Conservation (phyloP, 2,888 invertebrate species). For the Notodonta dromedarius region DNA sequence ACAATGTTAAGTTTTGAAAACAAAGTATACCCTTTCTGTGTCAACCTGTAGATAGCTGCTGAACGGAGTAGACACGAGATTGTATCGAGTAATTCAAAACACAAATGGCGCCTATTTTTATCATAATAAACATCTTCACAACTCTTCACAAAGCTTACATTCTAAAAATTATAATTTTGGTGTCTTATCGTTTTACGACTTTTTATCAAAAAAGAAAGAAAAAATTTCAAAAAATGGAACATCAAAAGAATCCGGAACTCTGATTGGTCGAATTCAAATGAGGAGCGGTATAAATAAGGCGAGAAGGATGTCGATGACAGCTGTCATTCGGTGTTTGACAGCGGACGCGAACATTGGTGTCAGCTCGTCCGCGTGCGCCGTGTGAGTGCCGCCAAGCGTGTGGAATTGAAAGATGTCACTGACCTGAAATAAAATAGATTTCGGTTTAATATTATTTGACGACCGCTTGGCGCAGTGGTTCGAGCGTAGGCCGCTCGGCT, state of each 20-base stretch:
- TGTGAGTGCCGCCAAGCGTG: conserved; percentile 85
- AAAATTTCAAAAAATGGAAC: conserved; percentile 33
- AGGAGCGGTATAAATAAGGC: conserved; percentile 55
- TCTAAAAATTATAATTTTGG: conserved; percentile 48
- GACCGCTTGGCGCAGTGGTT: too few species aligned
- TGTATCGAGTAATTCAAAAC: too few species aligned
- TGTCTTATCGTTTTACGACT: conserved; percentile 62
- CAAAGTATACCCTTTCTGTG: too few species aligned
- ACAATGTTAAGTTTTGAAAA: too few species aligned
- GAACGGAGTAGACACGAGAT: too few species aligned
- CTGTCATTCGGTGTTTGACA: conserved; percentile 37
- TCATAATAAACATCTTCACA: conserved; percentile 44
- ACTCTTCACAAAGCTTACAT: conserved; percentile 54
- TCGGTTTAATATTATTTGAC: background rate
- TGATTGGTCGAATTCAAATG: conserved; percentile 45
- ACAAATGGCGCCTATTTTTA: conserved; percentile 17
- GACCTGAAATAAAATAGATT: conserved; percentile 72
- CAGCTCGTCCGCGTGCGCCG: conserved; percentile 74
- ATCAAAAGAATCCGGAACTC: conserved; percentile 37
- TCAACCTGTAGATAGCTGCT: too few species aligned
- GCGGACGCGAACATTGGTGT: conserved; percentile 69
- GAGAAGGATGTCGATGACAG: conserved; percentile 29
- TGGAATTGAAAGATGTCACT: conserved; percentile 90
- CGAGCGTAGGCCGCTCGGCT: too few species aligned
- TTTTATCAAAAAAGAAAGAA: conserved; percentile 18